Percentiles rank a stretch among this genome's conserved stretches.
Evolutionary conservation across 1,140 invertebrate genomes (phyloP).

Genomic region (Anagrus nilaparvatae): DNA sequence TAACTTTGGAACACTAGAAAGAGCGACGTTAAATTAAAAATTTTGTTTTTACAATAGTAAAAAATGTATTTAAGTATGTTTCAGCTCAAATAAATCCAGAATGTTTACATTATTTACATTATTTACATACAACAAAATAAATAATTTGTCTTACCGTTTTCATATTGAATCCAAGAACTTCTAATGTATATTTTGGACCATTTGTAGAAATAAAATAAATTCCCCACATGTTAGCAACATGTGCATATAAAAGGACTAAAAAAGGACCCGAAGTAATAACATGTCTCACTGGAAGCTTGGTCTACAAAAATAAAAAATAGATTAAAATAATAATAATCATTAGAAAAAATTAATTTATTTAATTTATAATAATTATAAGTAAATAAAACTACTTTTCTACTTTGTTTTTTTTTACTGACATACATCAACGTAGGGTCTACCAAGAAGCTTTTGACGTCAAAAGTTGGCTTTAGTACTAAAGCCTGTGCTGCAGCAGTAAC

Average conservation of each 20-base stretch:
- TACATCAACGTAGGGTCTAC: too few species aligned
- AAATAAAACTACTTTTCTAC: background rate
- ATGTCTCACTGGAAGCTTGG: constrained; percentile 28
- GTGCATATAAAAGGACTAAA: constrained; percentile 53
- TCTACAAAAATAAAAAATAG: constrained; percentile 19
- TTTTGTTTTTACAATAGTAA: too few species aligned
- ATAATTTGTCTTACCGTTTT: constrained; percentile 43
- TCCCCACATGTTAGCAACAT: constrained; percentile 69
- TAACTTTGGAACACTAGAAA: too few species aligned
- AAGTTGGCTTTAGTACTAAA: too few species aligned
- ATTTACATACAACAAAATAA: background rate
- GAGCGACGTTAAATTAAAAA: too few species aligned
- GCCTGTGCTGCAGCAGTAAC: too few species aligned
- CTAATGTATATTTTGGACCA: constrained; percentile 79
- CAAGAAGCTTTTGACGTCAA: too few species aligned
- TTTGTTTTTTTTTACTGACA: background rate
- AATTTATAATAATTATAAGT: background rate
- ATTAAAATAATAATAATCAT: constrained; percentile 2
- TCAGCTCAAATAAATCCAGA: too few species aligned
- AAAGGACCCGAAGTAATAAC: constrained; percentile 57
- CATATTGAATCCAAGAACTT: constrained; percentile 75
- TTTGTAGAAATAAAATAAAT: constrained; percentile 76
- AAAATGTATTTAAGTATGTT: too few species aligned
- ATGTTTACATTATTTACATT: too few species aligned
- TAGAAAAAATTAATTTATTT: constrained; percentile 6